Evolutionary conservation across 2,113 vertebrate species (phyloP).

Genomic region (Opisthocomus hoazin): DNA sequence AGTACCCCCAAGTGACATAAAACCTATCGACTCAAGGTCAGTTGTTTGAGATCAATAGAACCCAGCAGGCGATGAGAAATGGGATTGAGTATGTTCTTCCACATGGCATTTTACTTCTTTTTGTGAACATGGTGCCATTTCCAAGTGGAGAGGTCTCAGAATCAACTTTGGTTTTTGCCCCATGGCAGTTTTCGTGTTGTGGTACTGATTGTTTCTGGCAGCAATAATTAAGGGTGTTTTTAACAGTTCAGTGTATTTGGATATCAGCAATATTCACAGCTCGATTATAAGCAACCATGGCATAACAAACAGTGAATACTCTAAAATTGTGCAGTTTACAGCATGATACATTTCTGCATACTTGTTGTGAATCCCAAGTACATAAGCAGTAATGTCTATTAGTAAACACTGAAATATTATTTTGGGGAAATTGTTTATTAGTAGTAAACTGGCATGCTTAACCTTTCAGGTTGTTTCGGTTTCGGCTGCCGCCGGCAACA

Average conservation of each 20-base stretch:
- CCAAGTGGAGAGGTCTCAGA: background rate
- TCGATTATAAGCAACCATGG: background rate
- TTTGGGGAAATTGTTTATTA: background rate
- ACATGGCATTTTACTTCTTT: background rate
- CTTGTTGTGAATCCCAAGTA: background rate
- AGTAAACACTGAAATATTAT: background rate
- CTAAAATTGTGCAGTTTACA: background rate
- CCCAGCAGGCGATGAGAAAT: background rate
- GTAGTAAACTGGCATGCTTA: background rate
- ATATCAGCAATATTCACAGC: background rate
- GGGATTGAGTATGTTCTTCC: background rate
- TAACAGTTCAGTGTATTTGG: background rate
- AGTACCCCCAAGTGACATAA: no score
- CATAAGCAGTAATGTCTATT: background rate
- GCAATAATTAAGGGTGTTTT: background rate
- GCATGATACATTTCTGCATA: background rate
- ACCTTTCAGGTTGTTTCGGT: no score
- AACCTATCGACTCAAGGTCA: background rate
- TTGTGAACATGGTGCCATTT: background rate
- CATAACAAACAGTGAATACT: background rate
- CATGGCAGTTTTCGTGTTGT: background rate
- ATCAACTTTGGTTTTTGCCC: background rate
- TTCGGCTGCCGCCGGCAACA: no score
- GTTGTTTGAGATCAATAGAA: background rate
- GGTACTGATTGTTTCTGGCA: background rate